Evolutionary conservation across 2,888 invertebrate genomes (phyloP).

Genomic region (Linnaemya tessellans): DNA sequence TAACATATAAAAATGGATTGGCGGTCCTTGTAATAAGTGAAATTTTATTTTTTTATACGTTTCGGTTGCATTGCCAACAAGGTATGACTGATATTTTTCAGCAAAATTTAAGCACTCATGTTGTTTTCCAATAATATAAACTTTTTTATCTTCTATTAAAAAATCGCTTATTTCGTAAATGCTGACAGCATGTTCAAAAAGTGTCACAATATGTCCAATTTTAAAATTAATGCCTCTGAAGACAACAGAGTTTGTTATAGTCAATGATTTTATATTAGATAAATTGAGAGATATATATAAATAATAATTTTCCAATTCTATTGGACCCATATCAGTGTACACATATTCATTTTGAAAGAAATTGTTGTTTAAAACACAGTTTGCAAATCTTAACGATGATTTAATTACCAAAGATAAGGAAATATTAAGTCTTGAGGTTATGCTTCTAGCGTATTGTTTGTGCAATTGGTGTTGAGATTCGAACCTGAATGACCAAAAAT

Average conservation of each 20-base stretch:
- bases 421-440: conserved; percentile 67
- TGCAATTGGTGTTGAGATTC: conserved; percentile 66
- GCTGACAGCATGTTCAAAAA: conserved; percentile 15
- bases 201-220: conserved; percentile 54
- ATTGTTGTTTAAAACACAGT: conserved; percentile 43
- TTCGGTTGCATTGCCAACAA: conserved; percentile 39
- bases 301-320: conserved; percentile 46
- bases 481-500: conserved; percentile 61
- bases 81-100: conserved; percentile 32
- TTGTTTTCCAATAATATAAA: conserved; percentile 20
- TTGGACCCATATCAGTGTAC: conserved; percentile 32
- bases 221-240: conserved; percentile 39
- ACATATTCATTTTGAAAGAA: conserved; percentile 57
- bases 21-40: conserved; percentile 44
- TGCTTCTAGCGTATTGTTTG: conserved; percentile 59
- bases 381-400: conserved; percentile 64
- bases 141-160: conserved; percentile 43
- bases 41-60: conserved; percentile 42
- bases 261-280: conserved; percentile 24
- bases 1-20: conserved; percentile 58
- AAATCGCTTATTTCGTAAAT: conserved; percentile 53
- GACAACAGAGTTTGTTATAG: conserved; percentile 17
- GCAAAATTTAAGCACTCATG: conserved; percentile 40
- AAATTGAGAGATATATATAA: conserved; percentile 31
- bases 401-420: conserved; percentile 63